Evolutionary conservation across 1,140 invertebrate genomes (phyloP), one percentile per base, ranked within the genome.

Genomic region (Micrasema longulum): DNA sequence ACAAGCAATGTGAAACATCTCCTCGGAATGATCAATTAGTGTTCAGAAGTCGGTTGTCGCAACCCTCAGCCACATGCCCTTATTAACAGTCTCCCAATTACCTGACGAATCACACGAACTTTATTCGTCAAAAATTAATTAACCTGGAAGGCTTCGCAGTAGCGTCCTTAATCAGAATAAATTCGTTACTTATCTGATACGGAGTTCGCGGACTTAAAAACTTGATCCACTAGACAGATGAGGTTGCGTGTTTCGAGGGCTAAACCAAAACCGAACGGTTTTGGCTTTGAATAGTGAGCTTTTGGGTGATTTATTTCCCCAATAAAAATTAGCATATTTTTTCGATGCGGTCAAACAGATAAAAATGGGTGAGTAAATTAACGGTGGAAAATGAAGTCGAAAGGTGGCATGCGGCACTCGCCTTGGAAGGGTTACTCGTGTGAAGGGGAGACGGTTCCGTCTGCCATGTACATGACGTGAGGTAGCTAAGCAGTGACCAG

Each of bases 71-170:
- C 73, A 69, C 62, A 69, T 57, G 63, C 68, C 45, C 20, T 62
- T 50, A 53, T 41, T 57, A 67, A 67, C 73, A 69, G 63, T 74
- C 64, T 71, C 62, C 65, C 69, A 52, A 74, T 71, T 71, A 71
- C 67, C 63, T 53, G 50, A 62, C 36, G 69, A 71, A 74, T 74
- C 73, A n/a, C 68, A 71, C 68, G 67, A 73, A 57, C 71, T 55
- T 66, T 64, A 74, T 74, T 74, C 73, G 71, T 63, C 52, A 71
- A 71, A 74, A 67, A 74, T 71, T 74, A 71, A 74, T 74, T 74
- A 71, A 67, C 73, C 69, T 63, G 41, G 43, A 45, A 47, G 41
- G 18, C 41, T 57, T 64, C 20, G 11, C 41, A 20, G 41, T 47
- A 14, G 18, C 60, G 60, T 47, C 43, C 43, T 22, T 23, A 36